Conservation (phyloP, 2,113 vertebrate genomes). For the Neoarius graeffei region DNA sequence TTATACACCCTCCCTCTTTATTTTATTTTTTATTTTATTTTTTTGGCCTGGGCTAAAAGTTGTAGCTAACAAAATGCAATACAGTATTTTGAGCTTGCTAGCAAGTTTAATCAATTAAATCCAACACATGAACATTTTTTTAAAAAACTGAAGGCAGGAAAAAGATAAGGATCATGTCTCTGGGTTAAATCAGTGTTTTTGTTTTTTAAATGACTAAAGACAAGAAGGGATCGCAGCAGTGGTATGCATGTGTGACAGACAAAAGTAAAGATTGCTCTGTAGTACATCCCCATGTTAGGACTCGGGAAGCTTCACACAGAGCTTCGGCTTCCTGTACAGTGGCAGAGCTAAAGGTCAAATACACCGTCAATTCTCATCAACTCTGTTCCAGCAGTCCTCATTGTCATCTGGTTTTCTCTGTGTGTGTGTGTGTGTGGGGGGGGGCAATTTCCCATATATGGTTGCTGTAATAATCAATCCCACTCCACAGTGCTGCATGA, state of each 20-base stretch:
- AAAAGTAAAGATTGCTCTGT: neutral
- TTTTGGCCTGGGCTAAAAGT: too few species aligned
- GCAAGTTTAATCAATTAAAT: neutral
- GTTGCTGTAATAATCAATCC: neutral
- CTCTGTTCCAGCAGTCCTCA: neutral
- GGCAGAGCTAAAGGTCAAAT: slow-evolving; percentile 1
- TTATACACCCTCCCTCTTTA: too few species aligned
- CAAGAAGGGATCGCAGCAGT: neutral
- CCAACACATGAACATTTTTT: neutral
- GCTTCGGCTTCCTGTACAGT: neutral
- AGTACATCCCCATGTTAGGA: neutral
- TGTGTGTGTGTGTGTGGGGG: neutral
- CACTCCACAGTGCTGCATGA: neutral
- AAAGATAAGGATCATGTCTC: neutral
- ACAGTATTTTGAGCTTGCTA: neutral
- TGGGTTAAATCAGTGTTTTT: neutral
- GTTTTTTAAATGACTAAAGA: neutral
- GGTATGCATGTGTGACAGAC: too few species aligned
- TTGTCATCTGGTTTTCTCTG: neutral
- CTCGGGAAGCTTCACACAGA: neutral
- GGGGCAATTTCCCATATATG: neutral
- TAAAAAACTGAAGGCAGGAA: neutral
- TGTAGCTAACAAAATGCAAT: neutral
- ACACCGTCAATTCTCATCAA: neutral
- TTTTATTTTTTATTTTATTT: too few species aligned